Evolutionary conservation across 2,113 vertebrate species (phyloP).

Genomic region (Coptodon rendalli): DNA sequence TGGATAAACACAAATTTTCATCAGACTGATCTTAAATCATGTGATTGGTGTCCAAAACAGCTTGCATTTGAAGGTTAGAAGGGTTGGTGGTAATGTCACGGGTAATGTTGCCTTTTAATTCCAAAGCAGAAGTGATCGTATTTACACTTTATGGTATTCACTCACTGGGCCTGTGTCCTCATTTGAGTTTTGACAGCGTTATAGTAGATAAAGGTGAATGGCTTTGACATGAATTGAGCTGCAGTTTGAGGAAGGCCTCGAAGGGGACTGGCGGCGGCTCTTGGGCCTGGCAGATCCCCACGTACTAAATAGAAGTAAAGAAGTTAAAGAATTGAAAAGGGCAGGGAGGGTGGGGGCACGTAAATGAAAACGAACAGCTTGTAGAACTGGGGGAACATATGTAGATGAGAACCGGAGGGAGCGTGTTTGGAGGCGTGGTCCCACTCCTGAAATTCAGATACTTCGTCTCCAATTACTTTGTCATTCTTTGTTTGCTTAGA

Average conservation of each 20-base stretch:
- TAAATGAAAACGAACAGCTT: fast-evolving
- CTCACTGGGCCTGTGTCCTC: too few relatives aligned
- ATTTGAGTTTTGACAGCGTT: neutral
- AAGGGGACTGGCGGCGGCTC: neutral
- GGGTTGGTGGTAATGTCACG: too few relatives aligned
- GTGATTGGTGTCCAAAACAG: too few relatives aligned
- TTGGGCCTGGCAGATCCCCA: neutral
- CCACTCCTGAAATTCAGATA: neutral
- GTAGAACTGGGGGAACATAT: neutral
- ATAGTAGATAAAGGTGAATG: neutral
- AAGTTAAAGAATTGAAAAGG: neutral
- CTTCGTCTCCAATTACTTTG: neutral
- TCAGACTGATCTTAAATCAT: too few relatives aligned
- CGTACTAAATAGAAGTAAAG: fast-evolving
- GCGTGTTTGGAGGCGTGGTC: neutral
- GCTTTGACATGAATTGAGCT: fast-evolving
- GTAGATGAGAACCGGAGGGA: fast-evolving
- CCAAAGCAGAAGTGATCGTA: too few relatives aligned
- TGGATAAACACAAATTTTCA: too few relatives aligned
- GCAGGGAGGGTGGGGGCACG: fast-evolving
- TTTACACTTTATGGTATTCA: too few relatives aligned
- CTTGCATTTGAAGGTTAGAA: too few relatives aligned
- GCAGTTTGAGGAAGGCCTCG: fast-evolving
- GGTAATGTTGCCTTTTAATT: too few relatives aligned
- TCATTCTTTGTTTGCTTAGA: fast-evolving